Conservation (phyloP, 2,888 invertebrate genomes). For the Bembecia ichneumoniformis region DNA sequence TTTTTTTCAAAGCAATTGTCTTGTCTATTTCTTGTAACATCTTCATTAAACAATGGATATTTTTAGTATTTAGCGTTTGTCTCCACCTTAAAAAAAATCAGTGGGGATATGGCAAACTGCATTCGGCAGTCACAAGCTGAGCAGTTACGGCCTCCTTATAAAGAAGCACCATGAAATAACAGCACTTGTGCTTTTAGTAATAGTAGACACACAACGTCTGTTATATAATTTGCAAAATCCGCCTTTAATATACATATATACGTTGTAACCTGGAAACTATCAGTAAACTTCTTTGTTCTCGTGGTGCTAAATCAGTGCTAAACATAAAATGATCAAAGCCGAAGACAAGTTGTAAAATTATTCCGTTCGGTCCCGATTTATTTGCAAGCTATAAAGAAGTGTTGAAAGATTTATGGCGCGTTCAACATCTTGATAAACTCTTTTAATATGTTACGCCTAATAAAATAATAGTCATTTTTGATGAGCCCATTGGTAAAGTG, state of each 20-base stretch:
- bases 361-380: constrained; percentile 18
- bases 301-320: constrained; percentile 14
- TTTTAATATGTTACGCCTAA: no score
- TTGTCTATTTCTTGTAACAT: no score
- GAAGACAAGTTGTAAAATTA: constrained; percentile 16
- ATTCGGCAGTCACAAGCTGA: no score
- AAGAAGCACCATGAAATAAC: neutral
- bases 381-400: constrained; percentile 18
- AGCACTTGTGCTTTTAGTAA: neutral
- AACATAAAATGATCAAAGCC: constrained; percentile 30
- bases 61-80: no score
- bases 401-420: constrained; percentile 25
- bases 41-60: no score
- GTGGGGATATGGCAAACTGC: no score
- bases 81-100: no score
- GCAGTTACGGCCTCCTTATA: neutral
- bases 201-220: neutral
- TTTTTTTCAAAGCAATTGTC: no score
- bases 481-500: no score
- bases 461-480: no score
- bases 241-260: neutral
- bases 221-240: neutral
- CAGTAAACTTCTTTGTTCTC: constrained; percentile 14
- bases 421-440: neutral
- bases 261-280: constrained; percentile 3